phyloP scores from a whole-genome alignment of 2,888 invertebrate species.

The Nephrotoma guestfalica region DNA sequence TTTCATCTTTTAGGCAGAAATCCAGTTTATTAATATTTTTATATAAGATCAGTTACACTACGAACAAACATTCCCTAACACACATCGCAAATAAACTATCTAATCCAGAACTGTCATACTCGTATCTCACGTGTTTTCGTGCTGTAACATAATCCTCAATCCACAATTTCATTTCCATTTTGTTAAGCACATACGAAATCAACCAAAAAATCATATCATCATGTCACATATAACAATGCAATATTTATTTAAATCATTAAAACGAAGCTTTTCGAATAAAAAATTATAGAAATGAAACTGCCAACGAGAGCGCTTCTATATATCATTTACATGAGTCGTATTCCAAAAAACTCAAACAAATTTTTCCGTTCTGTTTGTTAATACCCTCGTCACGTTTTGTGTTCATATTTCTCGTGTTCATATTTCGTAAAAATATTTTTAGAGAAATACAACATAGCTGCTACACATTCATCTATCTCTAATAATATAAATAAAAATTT shows the following conservation, averaged over 20 bases:
- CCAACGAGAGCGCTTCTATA: background rate
- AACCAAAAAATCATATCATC: background rate
- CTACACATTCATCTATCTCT: background rate
- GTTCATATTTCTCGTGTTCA: background rate
- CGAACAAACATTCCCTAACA: too few species aligned
- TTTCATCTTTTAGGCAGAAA: too few species aligned
- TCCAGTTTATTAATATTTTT: too few species aligned
- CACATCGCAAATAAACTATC: too few species aligned
- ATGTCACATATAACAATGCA: background rate
- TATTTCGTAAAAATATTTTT: background rate
- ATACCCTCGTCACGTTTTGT: background rate
- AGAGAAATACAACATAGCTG: background rate
- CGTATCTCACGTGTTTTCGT: too few species aligned
- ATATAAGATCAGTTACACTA: too few species aligned
- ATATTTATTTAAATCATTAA: background rate
- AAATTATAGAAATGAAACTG: background rate
- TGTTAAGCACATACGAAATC: background rate
- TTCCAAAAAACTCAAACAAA: background rate
- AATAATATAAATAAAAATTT: background rate
- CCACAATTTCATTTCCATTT: background rate
- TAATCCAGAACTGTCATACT: too few species aligned
- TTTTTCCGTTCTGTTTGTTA: background rate
- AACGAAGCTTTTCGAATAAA: background rate
- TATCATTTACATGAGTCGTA: background rate
- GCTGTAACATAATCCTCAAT: too few species aligned